These are phyloP conservation scores for Entomyzon cyanotis DNA, from an alignment of 2,113 vertebrate species.

Conservation along the genomic window DNA sequence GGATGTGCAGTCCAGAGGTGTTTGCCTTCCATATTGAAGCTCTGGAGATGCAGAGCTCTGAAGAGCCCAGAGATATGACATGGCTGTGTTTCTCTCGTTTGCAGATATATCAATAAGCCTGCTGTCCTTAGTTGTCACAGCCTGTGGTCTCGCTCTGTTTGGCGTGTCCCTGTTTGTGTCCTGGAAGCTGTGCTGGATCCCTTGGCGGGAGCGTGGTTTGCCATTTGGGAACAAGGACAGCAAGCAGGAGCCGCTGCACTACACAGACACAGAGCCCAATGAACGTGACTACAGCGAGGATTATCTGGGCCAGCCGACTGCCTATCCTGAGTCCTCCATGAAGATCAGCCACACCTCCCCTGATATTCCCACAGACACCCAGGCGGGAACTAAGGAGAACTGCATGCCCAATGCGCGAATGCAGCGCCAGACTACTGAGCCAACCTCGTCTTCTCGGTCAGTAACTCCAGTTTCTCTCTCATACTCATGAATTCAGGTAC, in stretches of 20 bases:
- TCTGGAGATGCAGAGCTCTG: background rate
- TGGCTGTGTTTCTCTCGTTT: constrained; percentile 29
- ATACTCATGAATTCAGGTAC: background rate
- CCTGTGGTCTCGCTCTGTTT: constrained; percentile 95
- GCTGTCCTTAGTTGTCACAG: constrained; percentile 93
- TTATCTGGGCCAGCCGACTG: constrained; percentile 81
- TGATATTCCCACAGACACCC: constrained; percentile 88
- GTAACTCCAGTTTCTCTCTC: constrained; percentile 56
- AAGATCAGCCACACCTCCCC: constrained; percentile 98
- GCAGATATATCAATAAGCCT: constrained; percentile 96
- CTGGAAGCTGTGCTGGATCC: constrained; percentile 99
- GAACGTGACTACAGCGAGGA: constrained; percentile 86
- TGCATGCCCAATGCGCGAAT: constrained; percentile 83
- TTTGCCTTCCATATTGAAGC: background rate
- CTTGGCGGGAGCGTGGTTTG: constrained; percentile 91
- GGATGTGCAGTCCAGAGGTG: background rate
- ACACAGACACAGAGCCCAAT: constrained; percentile 86
- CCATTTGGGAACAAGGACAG: constrained; percentile 86
- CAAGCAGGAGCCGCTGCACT: constrained; percentile 88
- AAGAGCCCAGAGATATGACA: background rate
- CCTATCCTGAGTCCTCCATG: constrained; percentile 90
- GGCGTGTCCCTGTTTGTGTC: constrained; percentile 97
- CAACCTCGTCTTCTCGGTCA: constrained; percentile 84
- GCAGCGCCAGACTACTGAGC: constrained; percentile 91
- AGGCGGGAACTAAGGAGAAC: constrained; percentile 81